Conservation (phyloP, 2,113 vertebrate species). For the Scatophagus argus region DNA sequence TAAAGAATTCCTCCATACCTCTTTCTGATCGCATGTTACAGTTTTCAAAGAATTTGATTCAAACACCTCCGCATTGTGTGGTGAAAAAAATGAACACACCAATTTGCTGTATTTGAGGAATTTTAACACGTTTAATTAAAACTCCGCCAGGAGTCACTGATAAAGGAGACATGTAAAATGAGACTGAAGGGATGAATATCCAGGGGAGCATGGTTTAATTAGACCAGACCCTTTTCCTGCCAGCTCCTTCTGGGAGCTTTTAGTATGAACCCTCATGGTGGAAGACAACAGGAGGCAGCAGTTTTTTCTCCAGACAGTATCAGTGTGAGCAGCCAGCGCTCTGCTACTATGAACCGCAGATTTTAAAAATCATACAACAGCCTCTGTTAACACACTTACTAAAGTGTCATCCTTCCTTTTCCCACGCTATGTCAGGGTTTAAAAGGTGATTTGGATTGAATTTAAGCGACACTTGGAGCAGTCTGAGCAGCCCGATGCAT, state of each 20-base stretch:
- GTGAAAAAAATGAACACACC: background rate
- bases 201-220: slow-evolving; percentile 24
- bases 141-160: background rate
- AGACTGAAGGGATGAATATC: slow-evolving; percentile 12
- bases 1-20: slow-evolving; percentile 1
- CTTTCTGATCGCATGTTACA: background rate
- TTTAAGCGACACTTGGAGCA: slow-evolving; percentile 20
- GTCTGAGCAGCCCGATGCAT: background rate
- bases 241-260: slow-evolving; percentile 29
- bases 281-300: slow-evolving; percentile 37
- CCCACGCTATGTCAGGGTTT: background rate
- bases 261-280: slow-evolving; percentile 24
- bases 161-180: background rate
- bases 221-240: slow-evolving; percentile 17
- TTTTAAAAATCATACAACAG: background rate
- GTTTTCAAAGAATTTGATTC: slow-evolving; percentile 2
- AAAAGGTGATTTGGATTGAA: slow-evolving; percentile 3
- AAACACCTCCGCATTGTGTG: background rate
- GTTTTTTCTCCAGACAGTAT: slow-evolving; percentile 31
- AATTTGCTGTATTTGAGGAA: slow-evolving; percentile 6
- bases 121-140: slow-evolving; percentile 15
- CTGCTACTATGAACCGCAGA: background rate
- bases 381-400: background rate
- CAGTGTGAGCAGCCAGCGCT: slow-evolving; percentile 21
- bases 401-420: background rate